Evolutionary conservation across 2,888 invertebrate genomes (phyloP).

Genomic region (Cheilosia impressa): DNA sequence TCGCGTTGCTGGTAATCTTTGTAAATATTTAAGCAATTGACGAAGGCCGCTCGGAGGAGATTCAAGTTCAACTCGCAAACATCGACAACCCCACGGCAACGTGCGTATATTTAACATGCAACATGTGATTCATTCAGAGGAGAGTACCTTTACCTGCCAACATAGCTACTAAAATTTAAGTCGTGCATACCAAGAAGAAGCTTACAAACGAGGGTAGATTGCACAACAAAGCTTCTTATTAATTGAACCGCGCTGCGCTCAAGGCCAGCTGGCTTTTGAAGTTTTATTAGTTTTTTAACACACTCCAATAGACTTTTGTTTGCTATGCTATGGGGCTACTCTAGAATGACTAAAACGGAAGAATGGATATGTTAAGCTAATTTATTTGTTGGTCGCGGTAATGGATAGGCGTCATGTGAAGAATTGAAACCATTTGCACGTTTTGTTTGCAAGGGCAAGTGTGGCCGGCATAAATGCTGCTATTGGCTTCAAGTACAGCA

Average conservation of each 20-base stretch:
- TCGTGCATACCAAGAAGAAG: constrained; percentile 11
- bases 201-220: constrained; percentile 10
- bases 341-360: constrained; percentile 36
- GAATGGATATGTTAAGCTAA: background rate
- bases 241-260: constrained; percentile 28
- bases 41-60: constrained; percentile 43
- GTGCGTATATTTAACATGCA: constrained; percentile 11
- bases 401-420: no score
- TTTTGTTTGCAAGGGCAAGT: constrained; percentile 25
- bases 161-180: constrained; percentile 11
- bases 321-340: background rate
- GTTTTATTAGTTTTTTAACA: background rate
- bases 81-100: background rate
- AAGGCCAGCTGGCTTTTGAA: constrained; percentile 35
- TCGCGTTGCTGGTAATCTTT: constrained; percentile 40
- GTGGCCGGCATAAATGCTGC: constrained; percentile 1
- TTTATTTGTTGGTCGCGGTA: background rate
- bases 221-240: constrained; percentile 30
- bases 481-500: no score
- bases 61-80: constrained; percentile 52
- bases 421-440: constrained; percentile 11
- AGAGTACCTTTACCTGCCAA: no score
- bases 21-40: constrained; percentile 39
- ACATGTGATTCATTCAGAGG: background rate
- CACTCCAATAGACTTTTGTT: background rate